Conservation (phyloP, 2,797 vertebrate species). For the Enteromius thamalakanensis region DNA sequence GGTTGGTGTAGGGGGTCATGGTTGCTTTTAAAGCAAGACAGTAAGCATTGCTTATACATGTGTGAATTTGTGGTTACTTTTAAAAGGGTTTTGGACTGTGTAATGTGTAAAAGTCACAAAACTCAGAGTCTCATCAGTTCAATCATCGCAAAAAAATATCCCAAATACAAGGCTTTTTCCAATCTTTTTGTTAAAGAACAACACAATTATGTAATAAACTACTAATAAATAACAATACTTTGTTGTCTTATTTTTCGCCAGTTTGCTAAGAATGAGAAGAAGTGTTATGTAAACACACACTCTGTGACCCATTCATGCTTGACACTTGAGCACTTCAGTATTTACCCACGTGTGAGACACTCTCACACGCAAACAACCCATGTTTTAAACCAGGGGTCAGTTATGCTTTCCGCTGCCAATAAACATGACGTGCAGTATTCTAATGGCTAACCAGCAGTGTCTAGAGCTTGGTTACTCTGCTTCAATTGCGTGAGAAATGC, state of each 20-base stretch:
- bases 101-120: constrained; percentile 6
- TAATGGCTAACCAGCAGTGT: constrained; percentile 48
- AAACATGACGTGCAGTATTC: background rate
- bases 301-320: background rate
- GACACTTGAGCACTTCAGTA: background rate
- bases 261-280: constrained; percentile 3
- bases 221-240: constrained; percentile 9
- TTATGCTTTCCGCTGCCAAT: constrained; percentile 3
- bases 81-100: constrained; percentile 20
- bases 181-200: constrained; percentile 34
- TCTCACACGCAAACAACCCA: background rate
- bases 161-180: background rate
- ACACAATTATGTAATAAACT: constrained; percentile 25
- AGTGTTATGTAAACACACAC: constrained; percentile 4
- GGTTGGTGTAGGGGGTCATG: background rate
- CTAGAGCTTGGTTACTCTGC: constrained; percentile 15
- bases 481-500: background rate
- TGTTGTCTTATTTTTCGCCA: background rate
- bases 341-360: constrained; percentile 27
- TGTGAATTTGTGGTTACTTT: constrained; percentile 27
- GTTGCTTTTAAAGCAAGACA: constrained; percentile 14
- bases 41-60: background rate
- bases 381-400: background rate
- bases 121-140: background rate
- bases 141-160: constrained; percentile 5